phyloP scores from a whole-genome alignment of 2,888 invertebrate species.

The Microplitis deprimator region DNA sequence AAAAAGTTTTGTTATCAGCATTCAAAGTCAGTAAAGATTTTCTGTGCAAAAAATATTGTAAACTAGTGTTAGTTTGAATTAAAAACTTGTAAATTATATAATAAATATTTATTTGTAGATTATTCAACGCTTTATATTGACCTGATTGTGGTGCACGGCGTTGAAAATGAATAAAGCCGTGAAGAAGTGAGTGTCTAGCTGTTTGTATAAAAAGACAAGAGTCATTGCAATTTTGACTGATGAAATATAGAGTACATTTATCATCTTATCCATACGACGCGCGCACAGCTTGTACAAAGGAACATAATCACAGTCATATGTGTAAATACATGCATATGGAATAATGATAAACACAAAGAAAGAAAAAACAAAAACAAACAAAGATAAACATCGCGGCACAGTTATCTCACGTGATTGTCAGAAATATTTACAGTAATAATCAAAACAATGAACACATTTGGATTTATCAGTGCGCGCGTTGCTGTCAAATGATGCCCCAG shows the following conservation, averaged over 20 bases:
- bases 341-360: constrained; percentile 7
- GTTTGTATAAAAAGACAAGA: constrained; percentile 43
- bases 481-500: constrained; percentile 50
- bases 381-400: not conserved
- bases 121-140: constrained; percentile 69
- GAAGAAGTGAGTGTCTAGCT: constrained; percentile 58
- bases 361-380: constrained; percentile 19
- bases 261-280: constrained; percentile 56
- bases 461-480: constrained; percentile 49
- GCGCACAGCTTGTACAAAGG: constrained; percentile 38
- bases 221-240: constrained; percentile 57
- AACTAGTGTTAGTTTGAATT: not conserved
- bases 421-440: constrained; percentile 9
- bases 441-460: constrained; percentile 14
- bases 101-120: constrained; percentile 56
- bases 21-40: too few relatives aligned
- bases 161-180: constrained; percentile 52
- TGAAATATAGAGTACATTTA: constrained; percentile 60
- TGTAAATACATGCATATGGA: constrained; percentile 16
- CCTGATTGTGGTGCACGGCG: constrained; percentile 63
- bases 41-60: not conserved
- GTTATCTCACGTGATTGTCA: not conserved
- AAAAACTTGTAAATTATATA: constrained; percentile 3
- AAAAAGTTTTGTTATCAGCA: too few relatives aligned
- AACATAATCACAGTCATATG: not conserved